Evolutionary conservation across 1,140 invertebrate species (phyloP).

Genomic region (Eubasilissa regina): DNA sequence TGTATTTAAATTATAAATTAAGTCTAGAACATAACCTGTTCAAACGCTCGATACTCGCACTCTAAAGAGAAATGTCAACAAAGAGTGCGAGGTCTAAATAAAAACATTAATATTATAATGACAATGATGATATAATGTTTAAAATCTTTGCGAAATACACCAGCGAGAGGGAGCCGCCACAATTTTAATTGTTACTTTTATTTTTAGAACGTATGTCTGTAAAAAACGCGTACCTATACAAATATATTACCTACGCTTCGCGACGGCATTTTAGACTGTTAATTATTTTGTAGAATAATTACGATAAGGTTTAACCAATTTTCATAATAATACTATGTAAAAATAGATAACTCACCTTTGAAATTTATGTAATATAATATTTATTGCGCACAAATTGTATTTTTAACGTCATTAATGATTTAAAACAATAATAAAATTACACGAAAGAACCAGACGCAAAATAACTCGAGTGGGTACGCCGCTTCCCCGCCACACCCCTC

Average conservation of each 20-base stretch:
- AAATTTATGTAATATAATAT: conserved; percentile 45
- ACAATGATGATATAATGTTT: conserved; percentile 39
- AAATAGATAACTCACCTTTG: conserved; percentile 37
- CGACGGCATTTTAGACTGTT: conserved; percentile 46
- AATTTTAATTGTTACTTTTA: conserved; percentile 43
- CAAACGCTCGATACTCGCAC: conserved; percentile 18
- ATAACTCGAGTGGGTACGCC: conserved; percentile 55
- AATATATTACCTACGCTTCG: conserved; percentile 48
- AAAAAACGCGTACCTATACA: conserved; percentile 47
- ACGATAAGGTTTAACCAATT: conserved; percentile 33
- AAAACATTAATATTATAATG: conserved; percentile 18
- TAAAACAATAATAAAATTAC: conserved; percentile 56
- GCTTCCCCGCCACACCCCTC: conserved; percentile 53
- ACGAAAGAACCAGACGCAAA: conserved; percentile 53
- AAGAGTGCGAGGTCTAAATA: conserved; percentile 22
- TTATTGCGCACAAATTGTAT: conserved; percentile 31
- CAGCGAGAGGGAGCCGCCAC: conserved; percentile 16
- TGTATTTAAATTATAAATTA: conserved; percentile 63
- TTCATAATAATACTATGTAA: conserved; percentile 20
- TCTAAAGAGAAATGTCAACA: conserved; percentile 39
- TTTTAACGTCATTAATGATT: conserved; percentile 48
- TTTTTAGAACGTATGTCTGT: conserved; percentile 48
- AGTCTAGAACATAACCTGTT: conserved; percentile 32
- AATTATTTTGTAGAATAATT: conserved; percentile 49
- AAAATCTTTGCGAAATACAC: conserved; percentile 14